phyloP scores from a whole-genome alignment of 2,888 invertebrate species.

The Leucophenga montana region DNA sequence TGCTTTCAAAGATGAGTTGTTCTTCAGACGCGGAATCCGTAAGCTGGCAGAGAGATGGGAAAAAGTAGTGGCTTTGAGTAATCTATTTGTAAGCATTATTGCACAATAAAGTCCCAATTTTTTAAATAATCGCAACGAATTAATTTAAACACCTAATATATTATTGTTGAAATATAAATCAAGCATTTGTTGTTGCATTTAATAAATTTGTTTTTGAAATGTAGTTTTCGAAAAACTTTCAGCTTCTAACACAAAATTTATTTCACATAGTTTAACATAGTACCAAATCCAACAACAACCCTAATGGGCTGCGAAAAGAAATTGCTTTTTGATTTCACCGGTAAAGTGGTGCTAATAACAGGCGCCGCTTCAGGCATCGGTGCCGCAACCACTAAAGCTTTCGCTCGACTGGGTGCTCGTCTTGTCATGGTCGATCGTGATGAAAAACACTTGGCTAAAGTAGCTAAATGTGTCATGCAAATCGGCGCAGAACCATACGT shows the following conservation, averaged over 20 bases:
- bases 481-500: too few relatives aligned
- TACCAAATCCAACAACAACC: too few relatives aligned
- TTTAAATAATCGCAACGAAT: too few relatives aligned
- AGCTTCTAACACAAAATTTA: too few relatives aligned
- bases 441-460: conserved; percentile 77
- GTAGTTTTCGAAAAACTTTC: background rate
- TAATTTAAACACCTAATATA: too few relatives aligned
- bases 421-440: conserved; percentile 75
- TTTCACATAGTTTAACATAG: too few relatives aligned
- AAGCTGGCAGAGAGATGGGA: too few relatives aligned
- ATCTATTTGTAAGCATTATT: too few relatives aligned
- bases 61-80: too few relatives aligned
- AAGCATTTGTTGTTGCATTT: conserved; percentile 10
- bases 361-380: conserved; percentile 25
- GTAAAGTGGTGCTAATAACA: conserved; percentile 28
- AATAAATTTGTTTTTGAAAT: background rate
- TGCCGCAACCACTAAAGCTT: conserved; percentile 24
- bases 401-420: conserved; percentile 24
- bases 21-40: too few relatives aligned
- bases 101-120: too few relatives aligned
- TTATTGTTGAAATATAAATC: background rate
- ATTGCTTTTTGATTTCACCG: conserved; percentile 23
- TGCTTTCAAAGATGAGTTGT: too few relatives aligned
- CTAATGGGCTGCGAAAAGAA: conserved; percentile 15
- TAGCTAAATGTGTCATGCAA: conserved; percentile 73